These are phyloP conservation scores for Cataglyphis altisquamis DNA, from an alignment of 2,888 invertebrate species.

Conservation along the genomic window DNA sequence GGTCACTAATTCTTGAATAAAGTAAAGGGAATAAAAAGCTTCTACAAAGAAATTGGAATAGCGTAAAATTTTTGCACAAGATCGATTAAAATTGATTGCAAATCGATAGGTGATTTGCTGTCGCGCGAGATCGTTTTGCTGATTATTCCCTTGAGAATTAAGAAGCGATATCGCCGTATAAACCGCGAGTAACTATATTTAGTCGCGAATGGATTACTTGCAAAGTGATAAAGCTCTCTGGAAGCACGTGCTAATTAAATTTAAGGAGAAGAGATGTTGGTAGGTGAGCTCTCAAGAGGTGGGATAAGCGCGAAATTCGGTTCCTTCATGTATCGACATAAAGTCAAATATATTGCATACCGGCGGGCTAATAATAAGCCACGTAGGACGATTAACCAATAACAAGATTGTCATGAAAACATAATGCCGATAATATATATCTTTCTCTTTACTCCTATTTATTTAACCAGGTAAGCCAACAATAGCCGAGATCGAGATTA, in stretches of 20 bases:
- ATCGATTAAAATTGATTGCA: constrained; percentile 33
- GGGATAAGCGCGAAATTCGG: neutral
- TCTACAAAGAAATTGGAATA: neutral
- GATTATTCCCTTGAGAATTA: constrained; percentile 33
- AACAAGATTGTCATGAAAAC: constrained; percentile 35
- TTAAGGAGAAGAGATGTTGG: neutral
- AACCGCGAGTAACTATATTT: constrained; percentile 20
- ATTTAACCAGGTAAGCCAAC: constrained; percentile 9
- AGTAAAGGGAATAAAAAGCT: constrained; percentile 11
- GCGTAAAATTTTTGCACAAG: neutral
- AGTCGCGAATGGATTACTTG: constrained; percentile 18
- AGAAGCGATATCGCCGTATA: neutral
- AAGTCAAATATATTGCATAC: constrained; percentile 9
- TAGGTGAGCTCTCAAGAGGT: neutral
- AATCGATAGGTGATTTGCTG: neutral
- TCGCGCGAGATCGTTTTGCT: constrained; percentile 1
- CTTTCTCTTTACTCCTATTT: neutral
- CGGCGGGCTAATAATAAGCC: neutral
- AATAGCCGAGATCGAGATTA: constrained; percentile 32
- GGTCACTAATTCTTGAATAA: neutral
- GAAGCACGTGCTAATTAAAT: constrained; percentile 51
- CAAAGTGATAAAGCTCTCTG: constrained; percentile 20
- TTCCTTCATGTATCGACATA: neutral
- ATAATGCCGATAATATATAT: neutral
- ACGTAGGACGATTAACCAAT: constrained; percentile 36